phyloP scores from a whole-genome alignment of 2,888 invertebrate genomes.

The Notodonta ziczac region DNA sequence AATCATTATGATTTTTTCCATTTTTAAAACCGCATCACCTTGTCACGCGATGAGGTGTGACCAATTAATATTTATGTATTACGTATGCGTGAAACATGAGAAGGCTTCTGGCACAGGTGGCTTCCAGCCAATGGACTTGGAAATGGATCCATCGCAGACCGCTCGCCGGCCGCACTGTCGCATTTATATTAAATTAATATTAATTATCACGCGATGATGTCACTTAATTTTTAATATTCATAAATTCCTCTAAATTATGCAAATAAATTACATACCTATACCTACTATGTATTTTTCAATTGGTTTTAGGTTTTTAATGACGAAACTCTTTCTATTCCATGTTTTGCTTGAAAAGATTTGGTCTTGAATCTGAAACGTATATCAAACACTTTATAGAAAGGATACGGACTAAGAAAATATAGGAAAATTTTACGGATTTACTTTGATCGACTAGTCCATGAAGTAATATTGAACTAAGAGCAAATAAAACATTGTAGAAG shows the following conservation, averaged over 20 bases:
- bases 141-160: slow-evolving; percentile 37
- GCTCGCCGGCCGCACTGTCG: slow-evolving; percentile 37
- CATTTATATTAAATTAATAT: slow-evolving; percentile 32
- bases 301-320: background rate
- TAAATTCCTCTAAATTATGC: slow-evolving; percentile 9
- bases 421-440: no score
- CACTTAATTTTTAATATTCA: slow-evolving; percentile 23
- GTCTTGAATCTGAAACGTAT: no score
- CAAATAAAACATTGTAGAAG: background rate
- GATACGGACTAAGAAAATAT: no score
- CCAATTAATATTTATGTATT: slow-evolving; percentile 16
- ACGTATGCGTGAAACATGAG: slow-evolving; percentile 35
- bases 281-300: no score
- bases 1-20: background rate
- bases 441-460: no score
- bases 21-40: slow-evolving; percentile 5
- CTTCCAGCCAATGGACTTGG: background rate
- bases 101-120: slow-evolving; percentile 38
- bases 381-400: no score
- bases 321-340: background rate
- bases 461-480: no score
- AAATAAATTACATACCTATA: background rate
- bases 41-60: slow-evolving; percentile 11
- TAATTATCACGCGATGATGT: slow-evolving; percentile 32
- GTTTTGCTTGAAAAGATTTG: no score